Conservation (phyloP, 2,113 vertebrate genomes). For the Corythoichthys haematopterus region DNA sequence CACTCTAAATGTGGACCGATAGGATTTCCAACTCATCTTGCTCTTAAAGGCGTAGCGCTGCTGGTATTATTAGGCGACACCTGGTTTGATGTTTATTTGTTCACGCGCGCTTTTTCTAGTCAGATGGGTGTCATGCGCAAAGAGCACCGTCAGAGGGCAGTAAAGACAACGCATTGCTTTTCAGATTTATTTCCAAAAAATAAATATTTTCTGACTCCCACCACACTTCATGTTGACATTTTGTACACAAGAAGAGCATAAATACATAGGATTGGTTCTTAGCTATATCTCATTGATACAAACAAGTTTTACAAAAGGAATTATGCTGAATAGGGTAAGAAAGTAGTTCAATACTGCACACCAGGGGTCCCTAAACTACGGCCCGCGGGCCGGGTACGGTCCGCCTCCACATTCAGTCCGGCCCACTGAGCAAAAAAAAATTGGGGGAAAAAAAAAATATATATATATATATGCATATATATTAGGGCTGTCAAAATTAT, state of each 20-base stretch:
- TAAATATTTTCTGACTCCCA: constrained; percentile 54
- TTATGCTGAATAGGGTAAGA: not conserved
- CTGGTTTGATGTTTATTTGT: constrained; percentile 23
- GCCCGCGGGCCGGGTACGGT: no score
- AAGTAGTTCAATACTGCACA: no score
- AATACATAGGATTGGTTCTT: constrained; percentile 25
- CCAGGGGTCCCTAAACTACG: no score
- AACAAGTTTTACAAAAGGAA: not conserved
- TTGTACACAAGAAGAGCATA: constrained; percentile 53
- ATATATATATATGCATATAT: no score
- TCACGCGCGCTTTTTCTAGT: constrained; percentile 12
- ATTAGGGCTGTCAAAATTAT: no score
- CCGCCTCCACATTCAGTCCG: no score
- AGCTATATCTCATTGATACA: not conserved
- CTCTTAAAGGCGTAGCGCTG: constrained; percentile 70
- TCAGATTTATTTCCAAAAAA: constrained; percentile 71
- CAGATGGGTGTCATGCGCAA: constrained; percentile 26
- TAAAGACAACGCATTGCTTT: constrained; percentile 22
- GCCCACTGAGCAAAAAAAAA: no score
- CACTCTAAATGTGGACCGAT: constrained; percentile 37
- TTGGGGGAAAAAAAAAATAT: no score
- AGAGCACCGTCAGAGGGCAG: not conserved
- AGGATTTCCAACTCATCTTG: constrained; percentile 43
- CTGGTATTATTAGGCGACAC: constrained; percentile 63
- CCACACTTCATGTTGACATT: constrained; percentile 26